Evolutionary conservation across 2,888 invertebrate species (phyloP).

Genomic region (Apodemia duryi): DNA sequence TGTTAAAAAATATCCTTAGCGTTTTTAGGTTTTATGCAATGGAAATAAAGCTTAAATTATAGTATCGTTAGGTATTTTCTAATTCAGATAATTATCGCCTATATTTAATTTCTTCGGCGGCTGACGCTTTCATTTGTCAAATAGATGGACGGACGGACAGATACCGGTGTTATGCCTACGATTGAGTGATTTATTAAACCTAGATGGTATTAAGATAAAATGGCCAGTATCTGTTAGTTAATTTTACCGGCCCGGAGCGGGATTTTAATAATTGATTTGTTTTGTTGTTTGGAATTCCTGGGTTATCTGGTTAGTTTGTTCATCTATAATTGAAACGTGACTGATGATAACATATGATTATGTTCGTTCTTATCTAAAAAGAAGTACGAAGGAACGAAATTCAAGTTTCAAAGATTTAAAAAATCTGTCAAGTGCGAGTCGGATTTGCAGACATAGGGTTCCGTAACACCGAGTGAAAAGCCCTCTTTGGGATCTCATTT

Average conservation of each 20-base stretch:
- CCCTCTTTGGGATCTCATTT: too few relatives aligned
- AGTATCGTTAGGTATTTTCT: slow-evolving; percentile 1
- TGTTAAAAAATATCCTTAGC: neutral
- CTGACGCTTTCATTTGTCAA: slow-evolving; percentile 50
- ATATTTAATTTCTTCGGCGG: slow-evolving; percentile 47
- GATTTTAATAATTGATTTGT: slow-evolving; percentile 12
- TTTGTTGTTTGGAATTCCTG: slow-evolving; percentile 3
- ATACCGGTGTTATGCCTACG: slow-evolving; percentile 43
- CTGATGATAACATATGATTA: too few relatives aligned
- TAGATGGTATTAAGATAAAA: slow-evolving; percentile 53
- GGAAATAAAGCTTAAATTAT: neutral
- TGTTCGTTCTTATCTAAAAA: too few relatives aligned
- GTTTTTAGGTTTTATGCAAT: neutral
- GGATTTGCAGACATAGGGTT: too few relatives aligned
- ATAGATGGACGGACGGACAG: slow-evolving; percentile 40
- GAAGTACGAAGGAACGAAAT: too few relatives aligned
- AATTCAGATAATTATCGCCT: slow-evolving; percentile 46
- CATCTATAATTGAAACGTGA: neutral
- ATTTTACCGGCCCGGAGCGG: slow-evolving; percentile 40
- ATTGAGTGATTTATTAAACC: slow-evolving; percentile 52
- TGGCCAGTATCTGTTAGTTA: slow-evolving; percentile 38
- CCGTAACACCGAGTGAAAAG: too few relatives aligned
- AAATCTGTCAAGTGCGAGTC: too few relatives aligned
- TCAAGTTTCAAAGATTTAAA: too few relatives aligned
- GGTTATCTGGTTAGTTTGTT: neutral